Conservation (phyloP, 2,113 vertebrate species). For the Pantherophis guttatus region DNA sequence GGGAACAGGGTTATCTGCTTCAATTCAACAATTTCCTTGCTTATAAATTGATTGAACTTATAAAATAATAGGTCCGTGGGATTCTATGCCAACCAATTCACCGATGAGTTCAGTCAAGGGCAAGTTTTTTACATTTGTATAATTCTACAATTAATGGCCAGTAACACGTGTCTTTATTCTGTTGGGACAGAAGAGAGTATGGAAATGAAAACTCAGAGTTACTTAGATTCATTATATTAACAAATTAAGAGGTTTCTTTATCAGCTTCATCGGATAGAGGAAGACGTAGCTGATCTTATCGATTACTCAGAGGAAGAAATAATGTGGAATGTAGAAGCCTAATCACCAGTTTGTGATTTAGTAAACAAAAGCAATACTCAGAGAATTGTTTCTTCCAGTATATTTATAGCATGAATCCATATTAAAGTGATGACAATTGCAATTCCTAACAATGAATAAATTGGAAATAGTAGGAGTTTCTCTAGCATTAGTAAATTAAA, state of each 20-base stretch:
- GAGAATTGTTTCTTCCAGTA: conserved; percentile 40
- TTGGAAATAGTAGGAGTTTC: conserved; percentile 15
- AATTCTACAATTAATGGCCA: background rate
- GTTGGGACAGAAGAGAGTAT: background rate
- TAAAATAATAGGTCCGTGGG: background rate
- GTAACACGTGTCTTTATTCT: background rate
- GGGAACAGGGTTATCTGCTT: background rate
- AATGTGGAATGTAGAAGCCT: conserved; percentile 54
- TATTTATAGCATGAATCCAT: conserved; percentile 53
- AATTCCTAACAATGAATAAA: conserved; percentile 61
- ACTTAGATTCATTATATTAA: conserved; percentile 37
- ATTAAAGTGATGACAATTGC: conserved; percentile 54
- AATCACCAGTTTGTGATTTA: conserved; percentile 60
- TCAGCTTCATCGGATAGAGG: conserved; percentile 46
- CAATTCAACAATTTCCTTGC: background rate
- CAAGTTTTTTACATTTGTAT: background rate
- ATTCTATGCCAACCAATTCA: background rate
- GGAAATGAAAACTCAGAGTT: conserved; percentile 40
- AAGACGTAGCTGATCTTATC: conserved; percentile 38
- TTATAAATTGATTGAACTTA: background rate
- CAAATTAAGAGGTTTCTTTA: conserved; percentile 39
- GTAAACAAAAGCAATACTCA: conserved; percentile 59
- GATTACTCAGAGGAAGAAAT: conserved; percentile 66
- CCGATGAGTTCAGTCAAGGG: background rate
- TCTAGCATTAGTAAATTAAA: conserved; percentile 14